phyloP scores from a whole-genome alignment of 2,113 vertebrate genomes.

The Tenebrosternarchus preto region DNA sequence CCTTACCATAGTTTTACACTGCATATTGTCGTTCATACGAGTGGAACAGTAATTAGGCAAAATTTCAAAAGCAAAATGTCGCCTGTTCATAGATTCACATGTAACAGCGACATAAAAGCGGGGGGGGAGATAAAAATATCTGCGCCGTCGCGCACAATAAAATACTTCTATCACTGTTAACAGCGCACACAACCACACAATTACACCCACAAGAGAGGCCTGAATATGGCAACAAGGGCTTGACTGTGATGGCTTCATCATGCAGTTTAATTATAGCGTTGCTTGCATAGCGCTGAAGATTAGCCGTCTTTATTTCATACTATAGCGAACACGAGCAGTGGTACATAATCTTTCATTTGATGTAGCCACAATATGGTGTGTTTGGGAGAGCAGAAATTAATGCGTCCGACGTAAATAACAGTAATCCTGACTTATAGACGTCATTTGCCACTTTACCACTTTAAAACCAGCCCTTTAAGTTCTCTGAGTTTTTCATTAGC shows the following conservation, averaged over 20 bases:
- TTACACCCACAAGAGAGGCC: conserved; percentile 11
- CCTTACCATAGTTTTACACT: no score
- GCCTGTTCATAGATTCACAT: background rate
- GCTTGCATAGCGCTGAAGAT: background rate
- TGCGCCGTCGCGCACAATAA: background rate
- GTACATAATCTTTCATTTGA: conserved; percentile 7
- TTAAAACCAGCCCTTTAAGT: background rate
- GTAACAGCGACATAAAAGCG: background rate
- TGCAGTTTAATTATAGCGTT: conserved; percentile 15
- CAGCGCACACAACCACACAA: background rate
- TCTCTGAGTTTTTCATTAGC: background rate
- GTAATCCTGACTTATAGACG: background rate
- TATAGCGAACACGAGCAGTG: conserved; percentile 4
- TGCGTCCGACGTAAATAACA: background rate
- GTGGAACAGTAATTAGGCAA: background rate
- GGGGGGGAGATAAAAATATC: background rate
- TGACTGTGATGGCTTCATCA: conserved; percentile 8
- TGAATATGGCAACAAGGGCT: conserved; percentile 24
- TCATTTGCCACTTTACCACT: background rate
- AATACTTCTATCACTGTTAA: background rate
- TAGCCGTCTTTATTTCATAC: conserved; percentile 16
- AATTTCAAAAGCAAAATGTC: background rate
- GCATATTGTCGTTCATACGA: background rate
- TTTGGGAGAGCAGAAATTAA: conserved; percentile 3
- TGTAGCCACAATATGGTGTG: background rate